Base-by-base conservation (phyloP, 2,113 vertebrate species). In the Cygnus buccinator region DNA sequence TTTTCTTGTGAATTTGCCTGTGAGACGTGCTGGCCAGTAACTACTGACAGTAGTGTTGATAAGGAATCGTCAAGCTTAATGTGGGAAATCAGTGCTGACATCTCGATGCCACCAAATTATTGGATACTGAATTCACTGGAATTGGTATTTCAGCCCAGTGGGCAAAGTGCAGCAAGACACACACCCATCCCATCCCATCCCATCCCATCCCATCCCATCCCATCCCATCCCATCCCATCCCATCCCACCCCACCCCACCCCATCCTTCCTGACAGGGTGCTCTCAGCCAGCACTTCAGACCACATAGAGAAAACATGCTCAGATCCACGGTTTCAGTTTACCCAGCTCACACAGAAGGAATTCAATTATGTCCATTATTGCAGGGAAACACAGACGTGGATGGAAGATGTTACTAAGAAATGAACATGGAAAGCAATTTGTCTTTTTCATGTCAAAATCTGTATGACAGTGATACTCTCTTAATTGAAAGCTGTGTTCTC, bases 381-480 rank as follows among this genome's bases (percentile, higher is more conserved):
- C 2, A 1, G 50, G 26, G 62, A 79, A 95, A 41, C 39, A 78
- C 58, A 46, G 54, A 89, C 21, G 11, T 73, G 58, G 87, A 81
- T 10, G 11, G 54, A 82, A 89, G 81, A 80, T 2, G 3, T 93
- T 87, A 57, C 67, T 62, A 28, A 88, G 83, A 81, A 96, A 90
- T 78, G 61, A 88, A 93, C 54, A 43, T 54, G n/a, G 59, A 93
- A 95, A 95, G 86, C 66, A 92, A 94, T 96, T 93, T 92, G 83
- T 75, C 2, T 4, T 95, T 92, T 83, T 52, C 72, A 54, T 84
- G 83, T 90, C 77, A 65, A 92, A 81, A 77, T 88, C 52, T 31
- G 31, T 84, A 71, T 90, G 83, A 61, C 80, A 89, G 57, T 70
- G 77, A 55, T 89, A 61, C 39, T 70, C 13, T 72, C 26, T 89